phyloP scores from a whole-genome alignment of 2,888 invertebrate genomes.

The Cryptosula pallasiana region DNA sequence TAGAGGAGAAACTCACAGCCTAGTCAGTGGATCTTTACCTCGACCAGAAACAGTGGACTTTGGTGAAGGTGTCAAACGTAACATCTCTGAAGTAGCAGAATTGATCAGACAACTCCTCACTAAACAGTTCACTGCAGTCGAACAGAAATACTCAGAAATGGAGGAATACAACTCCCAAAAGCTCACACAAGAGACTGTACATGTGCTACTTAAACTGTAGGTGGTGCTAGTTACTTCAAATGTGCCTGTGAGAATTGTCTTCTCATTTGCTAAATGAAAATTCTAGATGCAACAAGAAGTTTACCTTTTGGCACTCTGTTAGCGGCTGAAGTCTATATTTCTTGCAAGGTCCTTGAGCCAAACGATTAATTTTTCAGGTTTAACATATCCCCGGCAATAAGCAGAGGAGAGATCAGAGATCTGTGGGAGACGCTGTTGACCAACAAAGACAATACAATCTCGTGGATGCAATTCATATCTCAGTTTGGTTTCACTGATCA shows the following conservation, averaged over 20 bases:
- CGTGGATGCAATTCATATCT: slow-evolving; percentile 49
- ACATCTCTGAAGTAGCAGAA: slow-evolving; percentile 14
- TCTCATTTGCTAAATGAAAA: too few species aligned
- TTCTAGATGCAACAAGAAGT: too few species aligned
- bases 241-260: too few species aligned
- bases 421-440: slow-evolving; percentile 52
- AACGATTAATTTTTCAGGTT: slow-evolving; percentile 34
- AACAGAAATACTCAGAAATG: slow-evolving; percentile 35
- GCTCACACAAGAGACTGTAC: slow-evolving; percentile 51
- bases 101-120: not conserved
- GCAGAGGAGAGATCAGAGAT: slow-evolving; percentile 49
- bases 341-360: too few species aligned
- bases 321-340: too few species aligned
- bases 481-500: slow-evolving; percentile 51
- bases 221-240: slow-evolving; percentile 1
- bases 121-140: slow-evolving; percentile 34
- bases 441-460: slow-evolving; percentile 48
- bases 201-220: slow-evolving; percentile 43
- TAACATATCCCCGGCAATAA: slow-evolving; percentile 43
- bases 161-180: slow-evolving; percentile 47
- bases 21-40: slow-evolving; percentile 1
- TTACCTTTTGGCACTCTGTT: too few species aligned
- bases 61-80: not conserved
- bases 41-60: not conserved
- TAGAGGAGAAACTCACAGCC: slow-evolving; percentile 21